Evolutionary conservation across 2,113 vertebrate species (phyloP).

Genomic region (Calidris pygmaea): DNA sequence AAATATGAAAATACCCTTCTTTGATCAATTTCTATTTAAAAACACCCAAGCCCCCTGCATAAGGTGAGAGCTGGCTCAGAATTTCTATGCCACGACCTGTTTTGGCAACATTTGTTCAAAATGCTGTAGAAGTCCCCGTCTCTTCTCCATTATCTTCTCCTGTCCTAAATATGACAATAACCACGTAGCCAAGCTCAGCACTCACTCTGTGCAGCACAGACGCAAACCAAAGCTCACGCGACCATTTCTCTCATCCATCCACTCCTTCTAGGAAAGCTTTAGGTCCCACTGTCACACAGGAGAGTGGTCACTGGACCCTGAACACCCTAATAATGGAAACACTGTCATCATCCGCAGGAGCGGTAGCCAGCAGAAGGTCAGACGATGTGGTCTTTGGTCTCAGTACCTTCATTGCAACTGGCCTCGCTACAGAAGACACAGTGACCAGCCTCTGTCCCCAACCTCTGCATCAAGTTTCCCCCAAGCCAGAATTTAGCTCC

Average conservation of each 20-base stretch:
- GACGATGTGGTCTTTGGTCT: background rate
- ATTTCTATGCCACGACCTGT: background rate
- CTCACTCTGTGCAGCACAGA: background rate
- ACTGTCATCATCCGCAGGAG: background rate
- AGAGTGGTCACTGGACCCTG: background rate
- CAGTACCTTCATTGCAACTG: background rate
- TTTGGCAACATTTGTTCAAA: conserved; percentile 20
- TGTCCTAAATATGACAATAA: background rate
- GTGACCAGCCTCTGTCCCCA: background rate
- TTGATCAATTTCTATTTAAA: background rate
- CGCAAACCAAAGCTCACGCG: background rate
- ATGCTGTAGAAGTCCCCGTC: background rate
- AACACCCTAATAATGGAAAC: background rate
- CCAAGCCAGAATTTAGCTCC: background rate
- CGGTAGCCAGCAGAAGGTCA: background rate
- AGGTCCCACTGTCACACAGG: background rate
- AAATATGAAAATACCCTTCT: background rate
- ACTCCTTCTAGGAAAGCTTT: background rate
- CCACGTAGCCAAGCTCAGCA: background rate
- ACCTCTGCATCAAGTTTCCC: background rate
- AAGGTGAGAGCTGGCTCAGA: background rate
- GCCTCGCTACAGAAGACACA: background rate
- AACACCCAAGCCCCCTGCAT: background rate
- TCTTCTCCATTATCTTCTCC: background rate
- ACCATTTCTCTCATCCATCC: background rate